A percentile compares a stretch with the other conserved stretches of the same genome.
phyloP scores from a whole-genome alignment of 2,888 invertebrate species.

The Melanophora roralis region DNA sequence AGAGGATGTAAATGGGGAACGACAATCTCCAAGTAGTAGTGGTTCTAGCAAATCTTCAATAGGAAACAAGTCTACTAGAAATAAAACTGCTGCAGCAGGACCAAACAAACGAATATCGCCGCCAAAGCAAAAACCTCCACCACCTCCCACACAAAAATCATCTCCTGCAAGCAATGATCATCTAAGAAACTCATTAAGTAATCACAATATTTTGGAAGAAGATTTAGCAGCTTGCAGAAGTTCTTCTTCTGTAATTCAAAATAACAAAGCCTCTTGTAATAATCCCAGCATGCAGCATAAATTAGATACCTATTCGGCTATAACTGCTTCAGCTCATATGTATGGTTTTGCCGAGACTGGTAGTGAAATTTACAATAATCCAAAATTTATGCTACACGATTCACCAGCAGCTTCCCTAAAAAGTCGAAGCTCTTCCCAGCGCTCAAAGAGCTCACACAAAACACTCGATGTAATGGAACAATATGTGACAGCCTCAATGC shows the following conservation, averaged over 20 bases:
- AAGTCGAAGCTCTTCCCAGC: conserved; percentile 69
- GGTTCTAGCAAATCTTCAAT: neutral
- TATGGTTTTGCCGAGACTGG: conserved; percentile 73
- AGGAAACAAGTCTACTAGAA: neutral
- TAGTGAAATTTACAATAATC: conserved; percentile 76
- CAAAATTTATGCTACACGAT: conserved; percentile 75
- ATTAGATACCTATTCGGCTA: conserved; percentile 67
- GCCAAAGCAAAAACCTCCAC: conserved; percentile 74
- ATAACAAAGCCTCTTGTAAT: neutral
- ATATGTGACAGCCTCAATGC: conserved; percentile 73
- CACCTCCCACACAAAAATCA: conserved; percentile 66
- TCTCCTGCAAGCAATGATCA: neutral
- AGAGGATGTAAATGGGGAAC: neutral
- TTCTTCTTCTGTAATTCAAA: neutral
- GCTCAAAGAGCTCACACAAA: conserved; percentile 70
- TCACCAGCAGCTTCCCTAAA: conserved; percentile 73
- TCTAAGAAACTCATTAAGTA: neutral
- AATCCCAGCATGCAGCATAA: conserved; percentile 48
- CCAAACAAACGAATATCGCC: conserved; percentile 64
- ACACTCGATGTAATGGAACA: conserved; percentile 74
- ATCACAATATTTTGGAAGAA: neutral
- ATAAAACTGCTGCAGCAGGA: neutral
- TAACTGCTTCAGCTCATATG: conserved; percentile 68
- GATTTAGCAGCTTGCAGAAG: neutral
- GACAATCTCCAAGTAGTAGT: conserved; percentile 2